Base-by-base conservation (phyloP, 2,888 invertebrate species). In the Chrysolina haemoptera region DNA sequence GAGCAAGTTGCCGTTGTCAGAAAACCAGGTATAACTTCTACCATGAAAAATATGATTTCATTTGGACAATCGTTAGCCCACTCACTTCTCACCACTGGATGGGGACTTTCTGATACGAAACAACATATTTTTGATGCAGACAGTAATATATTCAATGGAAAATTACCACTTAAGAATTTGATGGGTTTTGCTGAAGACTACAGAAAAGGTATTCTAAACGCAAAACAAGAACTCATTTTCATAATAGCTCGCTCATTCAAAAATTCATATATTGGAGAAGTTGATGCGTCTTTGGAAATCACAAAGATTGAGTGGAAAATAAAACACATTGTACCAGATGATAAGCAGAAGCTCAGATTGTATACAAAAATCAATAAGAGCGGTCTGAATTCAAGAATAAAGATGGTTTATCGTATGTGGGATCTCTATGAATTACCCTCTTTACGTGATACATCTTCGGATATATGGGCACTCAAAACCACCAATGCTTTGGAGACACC, bases 221-320 rank as follows among this genome's bases (percentile, higher is more conserved):
- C 40, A 4, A 55, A 53, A 40, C 27, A 53, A 68, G 55, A 68
- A 14, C 53, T 53, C 0, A 46, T 48, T 20, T n/a, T 53, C 6
- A 67, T 67, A n/a, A 67, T 67, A n/a, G 67, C 67, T n/a, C 53
- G 67, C 5, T 67, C 67, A 20, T 67, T 67, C 41, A 67, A 59
- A 11, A 55, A 68, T n/a, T 68, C 55, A 53, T 68, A 68, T 40
- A 68, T 68, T 35, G 66, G 48, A 27, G 68, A 62, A 20, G 27
- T 68, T 14, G 68, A 68, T 27, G 68, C 68, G 12, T 8, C n/a
- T 18, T 12, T 68, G 14, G 22, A 68, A 59, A 40, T 55, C 43
- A 59, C 11, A 8, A 68, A 68, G 20, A 59, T 68, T 27, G 62
- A 59, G 11, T 68, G 62, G 46, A 62, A 68, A 14, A 62, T 68